A percentile compares a stretch with the other conserved stretches of the same genome.
Conservation (phyloP, 1,140 invertebrate species). For the Bombus waltoni region DNA sequence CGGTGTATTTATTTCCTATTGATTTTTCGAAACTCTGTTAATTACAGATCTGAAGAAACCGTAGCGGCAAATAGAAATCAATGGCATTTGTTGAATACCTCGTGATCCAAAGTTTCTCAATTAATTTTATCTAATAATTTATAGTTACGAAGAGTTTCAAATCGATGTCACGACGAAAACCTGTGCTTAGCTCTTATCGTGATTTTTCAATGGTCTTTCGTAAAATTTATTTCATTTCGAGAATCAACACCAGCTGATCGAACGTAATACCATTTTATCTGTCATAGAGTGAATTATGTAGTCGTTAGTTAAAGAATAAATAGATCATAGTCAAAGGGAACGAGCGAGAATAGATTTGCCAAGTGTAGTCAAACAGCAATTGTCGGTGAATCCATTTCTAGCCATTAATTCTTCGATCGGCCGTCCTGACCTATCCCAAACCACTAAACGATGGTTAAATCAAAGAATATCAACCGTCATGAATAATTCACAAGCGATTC, state of each 20-base stretch:
- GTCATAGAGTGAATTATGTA: neutral
- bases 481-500: conserved; percentile 1
- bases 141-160: too few relatives aligned
- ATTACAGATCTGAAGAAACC: neutral
- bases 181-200: neutral
- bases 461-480: neutral
- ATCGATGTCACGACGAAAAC: neutral
- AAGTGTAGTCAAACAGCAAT: neutral
- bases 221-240: neutral
- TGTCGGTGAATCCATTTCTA: neutral
- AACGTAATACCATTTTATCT: neutral
- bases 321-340: neutral
- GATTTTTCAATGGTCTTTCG: too few relatives aligned
- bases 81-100: too few relatives aligned
- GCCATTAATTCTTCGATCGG: conserved; percentile 1
- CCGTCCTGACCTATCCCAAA: neutral
- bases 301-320: conserved; percentile 6
- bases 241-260: neutral
- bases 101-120: neutral
- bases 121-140: neutral
- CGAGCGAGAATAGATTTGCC: neutral
- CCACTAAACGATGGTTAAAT: conserved; percentile 4
- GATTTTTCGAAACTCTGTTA: neutral
- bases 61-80: neutral
- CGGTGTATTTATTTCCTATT: neutral